Percentiles rank a stretch among this genome's conserved stretches.
These are phyloP conservation scores for Cheilosia soror DNA, from an alignment of 2,888 invertebrate species.

Conservation along the genomic window DNA sequence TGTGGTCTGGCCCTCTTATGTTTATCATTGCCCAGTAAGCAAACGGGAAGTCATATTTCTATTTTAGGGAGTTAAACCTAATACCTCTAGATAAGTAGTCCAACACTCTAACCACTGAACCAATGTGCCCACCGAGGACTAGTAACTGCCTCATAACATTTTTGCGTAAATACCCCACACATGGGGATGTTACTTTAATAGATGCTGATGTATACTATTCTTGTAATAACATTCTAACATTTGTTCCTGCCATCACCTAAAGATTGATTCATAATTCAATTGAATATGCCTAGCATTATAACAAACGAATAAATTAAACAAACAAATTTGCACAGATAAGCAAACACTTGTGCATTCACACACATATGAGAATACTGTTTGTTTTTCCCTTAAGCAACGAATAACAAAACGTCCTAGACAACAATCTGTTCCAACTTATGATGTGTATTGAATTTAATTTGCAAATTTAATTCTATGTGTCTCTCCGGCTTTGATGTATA, in stretches of 20 bases:
- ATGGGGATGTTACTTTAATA: too few relatives aligned
- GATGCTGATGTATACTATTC: not conserved
- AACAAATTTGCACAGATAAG: slow-evolving; percentile 22
- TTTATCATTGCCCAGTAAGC: too few relatives aligned
- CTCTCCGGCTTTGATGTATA: not conserved
- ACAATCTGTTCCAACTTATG: slow-evolving; percentile 40
- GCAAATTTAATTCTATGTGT: slow-evolving; percentile 44
- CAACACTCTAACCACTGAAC: too few relatives aligned
- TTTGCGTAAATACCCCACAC: too few relatives aligned
- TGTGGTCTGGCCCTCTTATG: too few relatives aligned
- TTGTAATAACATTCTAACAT: not conserved
- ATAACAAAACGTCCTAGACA: slow-evolving; percentile 28
- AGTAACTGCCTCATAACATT: too few relatives aligned
- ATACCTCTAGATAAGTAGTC: too few relatives aligned
- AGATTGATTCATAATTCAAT: slow-evolving; percentile 15
- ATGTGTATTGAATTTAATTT: slow-evolving; percentile 47
- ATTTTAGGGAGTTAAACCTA: too few relatives aligned
- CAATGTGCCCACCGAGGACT: too few relatives aligned
- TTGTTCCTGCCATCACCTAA: not conserved
- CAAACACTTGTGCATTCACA: not conserved
- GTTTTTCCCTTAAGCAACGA: not conserved
- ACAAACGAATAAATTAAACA: slow-evolving; percentile 38
- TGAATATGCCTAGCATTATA: slow-evolving; percentile 4
- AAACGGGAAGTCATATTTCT: too few relatives aligned
- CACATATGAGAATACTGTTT: not conserved